Evolutionary conservation across 2,888 invertebrate genomes (phyloP).

Genomic region (Chloromyia formosa): DNA sequence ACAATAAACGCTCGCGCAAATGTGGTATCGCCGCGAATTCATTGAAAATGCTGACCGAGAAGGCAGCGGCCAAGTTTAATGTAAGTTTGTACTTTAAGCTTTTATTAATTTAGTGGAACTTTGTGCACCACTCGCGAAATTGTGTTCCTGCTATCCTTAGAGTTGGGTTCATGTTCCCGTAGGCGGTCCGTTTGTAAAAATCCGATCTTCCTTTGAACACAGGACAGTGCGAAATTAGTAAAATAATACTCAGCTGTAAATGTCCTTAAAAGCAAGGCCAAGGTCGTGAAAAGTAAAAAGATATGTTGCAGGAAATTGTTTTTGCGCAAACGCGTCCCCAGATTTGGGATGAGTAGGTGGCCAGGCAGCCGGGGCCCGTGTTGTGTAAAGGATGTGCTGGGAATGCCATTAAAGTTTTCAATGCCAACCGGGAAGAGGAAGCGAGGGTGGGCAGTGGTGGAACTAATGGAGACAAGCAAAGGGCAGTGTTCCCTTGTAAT

Average conservation of each 20-base stretch:
- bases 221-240: not conserved
- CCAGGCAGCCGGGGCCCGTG: not conserved
- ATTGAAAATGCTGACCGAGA: conserved; percentile 58
- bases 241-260: conserved; percentile 11
- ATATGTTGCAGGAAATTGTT: conserved; percentile 18
- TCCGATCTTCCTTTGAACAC: no score
- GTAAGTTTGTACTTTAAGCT: conserved; percentile 57
- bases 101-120: not conserved
- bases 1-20: conserved; percentile 59
- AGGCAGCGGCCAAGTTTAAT: conserved; percentile 61
- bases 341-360: not conserved
- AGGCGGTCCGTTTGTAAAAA: not conserved
- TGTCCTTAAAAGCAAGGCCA: conserved; percentile 37
- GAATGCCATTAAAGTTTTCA: not conserved
- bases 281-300: conserved; percentile 32
- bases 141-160: not conserved
- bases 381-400: not conserved
- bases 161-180: not conserved
- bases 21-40: conserved; percentile 63
- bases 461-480: not conserved
- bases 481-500: no score
- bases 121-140: not conserved
- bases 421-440: not conserved
- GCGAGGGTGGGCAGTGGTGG: not conserved
- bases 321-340: conserved; percentile 30